These are phyloP conservation scores for Aleiodes sp. DNA, from an alignment of 1,140 invertebrate genomes.

Conservation along the genomic window DNA sequence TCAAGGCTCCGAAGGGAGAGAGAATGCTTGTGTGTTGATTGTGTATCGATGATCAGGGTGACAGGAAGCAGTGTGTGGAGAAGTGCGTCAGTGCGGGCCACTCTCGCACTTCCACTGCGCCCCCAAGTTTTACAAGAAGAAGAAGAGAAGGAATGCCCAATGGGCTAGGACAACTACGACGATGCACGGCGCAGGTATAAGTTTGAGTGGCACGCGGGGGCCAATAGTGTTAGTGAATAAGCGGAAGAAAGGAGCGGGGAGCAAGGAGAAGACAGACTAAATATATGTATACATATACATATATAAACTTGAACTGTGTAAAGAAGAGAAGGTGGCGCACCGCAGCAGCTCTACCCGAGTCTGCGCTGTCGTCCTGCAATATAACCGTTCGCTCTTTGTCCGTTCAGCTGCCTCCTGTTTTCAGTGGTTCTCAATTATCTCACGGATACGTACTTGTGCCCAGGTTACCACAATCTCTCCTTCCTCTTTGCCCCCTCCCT, in stretches of 20 bases:
- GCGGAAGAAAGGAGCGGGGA: not conserved
- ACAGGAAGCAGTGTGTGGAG: not conserved
- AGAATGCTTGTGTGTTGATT: too few species aligned
- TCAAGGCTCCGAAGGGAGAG: not conserved
- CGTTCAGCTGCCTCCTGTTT: constrained; percentile 61
- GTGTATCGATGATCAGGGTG: not conserved
- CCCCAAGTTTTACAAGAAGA: too few species aligned
- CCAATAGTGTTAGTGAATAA: too few species aligned
- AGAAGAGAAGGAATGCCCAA: not conserved
- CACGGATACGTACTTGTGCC: not conserved
- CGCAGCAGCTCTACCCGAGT: constrained; percentile 41
- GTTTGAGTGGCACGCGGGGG: constrained; percentile 1
- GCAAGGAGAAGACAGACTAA: constrained; percentile 6
- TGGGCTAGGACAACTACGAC: not conserved
- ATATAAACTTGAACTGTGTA: constrained; percentile 35
- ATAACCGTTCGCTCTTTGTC: constrained; percentile 62
- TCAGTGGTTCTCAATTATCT: constrained; percentile 53
- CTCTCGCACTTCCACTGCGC: too few species aligned
- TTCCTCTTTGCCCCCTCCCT: not conserved
- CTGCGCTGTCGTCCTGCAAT: constrained; percentile 56
- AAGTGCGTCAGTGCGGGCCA: not conserved
- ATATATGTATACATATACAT: constrained; percentile 20
- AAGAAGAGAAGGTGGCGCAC: constrained; percentile 37
- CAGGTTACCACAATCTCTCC: not conserved
- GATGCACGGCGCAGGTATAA: constrained; percentile 3